phyloP scores from a whole-genome alignment of 2,888 invertebrate genomes.

The Altica lythri region DNA sequence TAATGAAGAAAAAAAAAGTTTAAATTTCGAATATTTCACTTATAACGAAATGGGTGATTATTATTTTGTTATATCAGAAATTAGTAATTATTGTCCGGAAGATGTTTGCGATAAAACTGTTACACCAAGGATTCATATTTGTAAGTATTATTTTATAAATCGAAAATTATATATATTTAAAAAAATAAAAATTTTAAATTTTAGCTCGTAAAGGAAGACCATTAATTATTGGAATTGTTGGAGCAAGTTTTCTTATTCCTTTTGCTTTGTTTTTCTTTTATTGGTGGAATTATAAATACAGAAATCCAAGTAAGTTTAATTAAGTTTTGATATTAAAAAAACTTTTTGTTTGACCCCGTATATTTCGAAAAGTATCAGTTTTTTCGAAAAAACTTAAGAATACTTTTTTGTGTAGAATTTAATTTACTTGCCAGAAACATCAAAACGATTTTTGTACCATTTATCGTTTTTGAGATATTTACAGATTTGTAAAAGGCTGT shows the following conservation, averaged over 20 bases:
- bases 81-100: constrained; percentile 38
- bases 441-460: too few relatives aligned
- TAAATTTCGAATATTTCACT: constrained; percentile 37
- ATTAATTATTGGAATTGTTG: constrained; percentile 46
- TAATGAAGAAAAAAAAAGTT: not conserved
- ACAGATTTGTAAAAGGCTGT: too few relatives aligned
- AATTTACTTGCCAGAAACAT: too few relatives aligned
- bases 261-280: constrained; percentile 43
- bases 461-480: too few relatives aligned
- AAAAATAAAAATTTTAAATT: constrained; percentile 4
- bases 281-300: constrained; percentile 39
- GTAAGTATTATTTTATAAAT: constrained; percentile 30
- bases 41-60: constrained; percentile 45
- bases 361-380: too few relatives aligned
- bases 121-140: constrained; percentile 40
- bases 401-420: too few relatives aligned
- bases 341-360: too few relatives aligned
- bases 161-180: not conserved
- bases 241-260: constrained; percentile 45
- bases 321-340: too few relatives aligned
- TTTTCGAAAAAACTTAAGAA: too few relatives aligned
- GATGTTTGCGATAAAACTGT: constrained; percentile 39
- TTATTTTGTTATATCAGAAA: constrained; percentile 40
- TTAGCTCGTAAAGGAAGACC: constrained; percentile 43
- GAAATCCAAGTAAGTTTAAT: constrained; percentile 35